Conservation (phyloP, 2,113 vertebrate genomes). For the Leptobrachium ailaonicum region DNA sequence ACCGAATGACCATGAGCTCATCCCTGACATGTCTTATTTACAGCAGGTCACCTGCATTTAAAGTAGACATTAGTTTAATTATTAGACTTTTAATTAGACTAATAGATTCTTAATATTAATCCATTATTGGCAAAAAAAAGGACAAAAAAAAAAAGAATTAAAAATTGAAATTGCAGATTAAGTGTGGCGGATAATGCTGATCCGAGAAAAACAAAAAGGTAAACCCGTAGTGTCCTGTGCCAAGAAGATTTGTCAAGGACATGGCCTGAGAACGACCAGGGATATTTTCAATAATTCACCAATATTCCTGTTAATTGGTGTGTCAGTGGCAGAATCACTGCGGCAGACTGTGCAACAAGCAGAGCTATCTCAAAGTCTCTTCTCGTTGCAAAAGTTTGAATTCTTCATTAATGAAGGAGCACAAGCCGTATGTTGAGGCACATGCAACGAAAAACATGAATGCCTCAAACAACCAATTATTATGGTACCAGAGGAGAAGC, state of each 20-base stretch:
- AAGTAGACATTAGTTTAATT: slow-evolving; percentile 2
- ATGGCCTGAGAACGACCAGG: background rate
- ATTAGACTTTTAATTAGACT: slow-evolving; percentile 5
- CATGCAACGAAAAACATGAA: too few species aligned
- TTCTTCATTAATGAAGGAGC: too few species aligned
- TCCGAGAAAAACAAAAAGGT: background rate
- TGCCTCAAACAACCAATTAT: too few species aligned
- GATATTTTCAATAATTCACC: background rate
- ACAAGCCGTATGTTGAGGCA: too few species aligned
- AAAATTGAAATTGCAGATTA: too few species aligned
- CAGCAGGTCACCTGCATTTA: background rate
- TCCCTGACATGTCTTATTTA: background rate
- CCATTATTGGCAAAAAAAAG: background rate
- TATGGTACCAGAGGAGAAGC: too few species aligned
- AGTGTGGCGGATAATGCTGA: background rate
- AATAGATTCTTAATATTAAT: slow-evolving; percentile 16
- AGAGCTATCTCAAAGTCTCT: too few species aligned
- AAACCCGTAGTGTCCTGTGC: background rate
- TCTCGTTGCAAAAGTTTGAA: too few species aligned
- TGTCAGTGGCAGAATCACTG: background rate
- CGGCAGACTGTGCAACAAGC: too few species aligned
- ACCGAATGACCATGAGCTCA: background rate
- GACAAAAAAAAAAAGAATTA: background rate
- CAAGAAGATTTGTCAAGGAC: background rate
- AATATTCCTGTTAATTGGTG: background rate